Evolutionary conservation across 2,113 vertebrate species (phyloP), one percentile per base, ranked within the genome.

Genomic region (Tetrao urogallus): DNA sequence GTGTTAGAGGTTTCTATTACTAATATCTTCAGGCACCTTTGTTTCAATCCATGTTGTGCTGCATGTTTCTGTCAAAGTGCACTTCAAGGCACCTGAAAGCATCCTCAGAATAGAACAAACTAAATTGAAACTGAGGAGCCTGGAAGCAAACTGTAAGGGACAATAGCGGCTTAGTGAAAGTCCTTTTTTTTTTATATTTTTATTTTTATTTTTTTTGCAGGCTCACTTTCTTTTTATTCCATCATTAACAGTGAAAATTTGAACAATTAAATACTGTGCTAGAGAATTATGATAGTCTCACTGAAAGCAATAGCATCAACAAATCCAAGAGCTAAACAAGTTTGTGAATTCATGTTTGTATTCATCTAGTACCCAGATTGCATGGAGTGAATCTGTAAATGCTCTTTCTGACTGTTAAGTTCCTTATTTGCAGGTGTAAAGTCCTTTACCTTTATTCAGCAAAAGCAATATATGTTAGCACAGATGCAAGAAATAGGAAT

Each of bases 111-210:
- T 60, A 81, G 77, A 88, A 30, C 48, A 78, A 45, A 70, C 73
- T 38, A 81, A 48, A 91, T 92, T 96, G 82, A 92, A 96, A 88
- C 84, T 66, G 90, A 96, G 88, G 40, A 45, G 28, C 78, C 94
- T 95, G 38, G 60, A 75, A 94, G 69, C 67, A 78, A 92, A 75
- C 72, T 79, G 12, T 47, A 83, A 36, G 47, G 60, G 47, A 58
- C 43, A 61, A 18, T 70, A 87, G 66, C 52, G 77, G 30, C 58
- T 54, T 72, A 74, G 45, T n/a, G 42, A n/a, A 80, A 86, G n/a
- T 82, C 36, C 30, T 89, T 13, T 38, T 82, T 89, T 71, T 48
- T 13, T 40, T 40, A 10, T 40, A 11, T 40, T 40, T 10, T 42
- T 42, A 13, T 42, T 42, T 42, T 42, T 42, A n/a, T 42, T 13